Evolutionary conservation across 1,140 invertebrate genomes (phyloP).

Genomic region (Hycleus cichorii): DNA sequence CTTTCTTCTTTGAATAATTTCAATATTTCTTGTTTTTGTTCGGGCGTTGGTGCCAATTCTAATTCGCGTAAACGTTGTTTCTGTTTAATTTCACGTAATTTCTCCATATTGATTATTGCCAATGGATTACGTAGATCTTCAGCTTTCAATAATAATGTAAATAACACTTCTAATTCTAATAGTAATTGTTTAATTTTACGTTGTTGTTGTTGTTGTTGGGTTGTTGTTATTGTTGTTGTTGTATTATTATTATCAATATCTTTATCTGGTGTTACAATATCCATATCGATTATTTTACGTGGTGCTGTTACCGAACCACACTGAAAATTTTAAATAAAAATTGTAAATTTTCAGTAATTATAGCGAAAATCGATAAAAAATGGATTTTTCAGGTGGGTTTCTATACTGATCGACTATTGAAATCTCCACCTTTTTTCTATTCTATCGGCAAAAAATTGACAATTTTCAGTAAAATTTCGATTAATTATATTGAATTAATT

Average conservation of each 20-base stretch:
- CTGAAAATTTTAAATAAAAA: constrained; percentile 47
- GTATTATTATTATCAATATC: constrained; percentile 44
- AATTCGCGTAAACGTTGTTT: constrained; percentile 41
- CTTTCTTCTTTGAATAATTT: constrained; percentile 40
- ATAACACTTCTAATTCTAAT: constrained; percentile 73
- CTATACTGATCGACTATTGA: no score
- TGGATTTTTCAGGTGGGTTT: not conserved
- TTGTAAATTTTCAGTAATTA: no score
- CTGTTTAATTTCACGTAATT: constrained; percentile 41
- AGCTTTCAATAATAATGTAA: constrained; percentile 58
- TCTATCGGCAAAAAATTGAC: no score
- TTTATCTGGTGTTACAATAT: constrained; percentile 58
- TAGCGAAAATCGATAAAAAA: no score
- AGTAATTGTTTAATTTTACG: constrained; percentile 68
- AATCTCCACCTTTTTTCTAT: no score
- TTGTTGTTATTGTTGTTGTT: constrained; percentile 41
- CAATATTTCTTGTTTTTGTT: constrained; percentile 49
- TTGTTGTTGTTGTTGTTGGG: constrained; percentile 15
- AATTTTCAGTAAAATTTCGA: no score
- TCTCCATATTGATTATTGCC: constrained; percentile 55
- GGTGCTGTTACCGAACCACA: constrained; percentile 86
- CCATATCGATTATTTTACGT: constrained; percentile 86
- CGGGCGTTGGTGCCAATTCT: constrained; percentile 43
- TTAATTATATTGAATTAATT: no score
- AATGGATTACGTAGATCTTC: constrained; percentile 68